phyloP scores from a whole-genome alignment of 2,797 vertebrate genomes.

The Tauraco hartlaubi region DNA sequence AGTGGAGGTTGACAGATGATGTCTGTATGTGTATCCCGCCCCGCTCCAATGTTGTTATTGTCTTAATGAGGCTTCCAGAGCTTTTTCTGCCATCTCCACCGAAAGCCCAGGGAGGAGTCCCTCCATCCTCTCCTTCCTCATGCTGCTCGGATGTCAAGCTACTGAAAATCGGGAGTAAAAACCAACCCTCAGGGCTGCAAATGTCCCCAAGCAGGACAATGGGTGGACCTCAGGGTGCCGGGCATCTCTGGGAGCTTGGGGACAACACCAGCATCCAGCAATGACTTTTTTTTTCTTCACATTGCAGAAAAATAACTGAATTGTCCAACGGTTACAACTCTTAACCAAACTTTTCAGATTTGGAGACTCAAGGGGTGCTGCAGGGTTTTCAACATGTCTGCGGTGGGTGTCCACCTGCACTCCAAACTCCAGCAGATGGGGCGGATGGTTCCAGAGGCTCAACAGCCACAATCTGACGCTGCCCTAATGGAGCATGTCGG shows the following conservation, averaged over 20 bases:
- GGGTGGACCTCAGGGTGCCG: neutral
- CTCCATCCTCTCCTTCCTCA: neutral
- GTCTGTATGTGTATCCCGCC: accelerated
- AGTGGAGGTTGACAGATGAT: neutral
- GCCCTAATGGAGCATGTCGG: accelerated
- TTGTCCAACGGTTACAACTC: neutral
- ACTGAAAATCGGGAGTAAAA: neutral
- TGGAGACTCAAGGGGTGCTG: neutral
- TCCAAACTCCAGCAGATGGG: neutral
- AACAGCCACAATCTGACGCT: accelerated
- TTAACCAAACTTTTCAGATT: neutral
- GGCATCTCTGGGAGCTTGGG: neutral
- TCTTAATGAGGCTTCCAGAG: neutral
- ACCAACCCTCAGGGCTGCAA: neutral
- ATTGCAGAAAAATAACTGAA: neutral
- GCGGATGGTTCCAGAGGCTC: neutral
- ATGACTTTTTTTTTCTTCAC: no score
- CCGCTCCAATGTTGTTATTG: accelerated
- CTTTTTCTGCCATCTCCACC: neutral
- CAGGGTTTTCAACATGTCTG: accelerated
- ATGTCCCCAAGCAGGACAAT: neutral
- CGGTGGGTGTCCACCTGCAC: neutral
- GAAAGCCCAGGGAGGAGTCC: accelerated
- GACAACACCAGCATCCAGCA: neutral
- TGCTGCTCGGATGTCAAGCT: neutral